A percentile compares a stretch with the other conserved stretches of the same genome.
These are phyloP conservation scores for Tinea semifulvella DNA, from an alignment of 2,888 invertebrate genomes.

Conservation along the genomic window DNA sequence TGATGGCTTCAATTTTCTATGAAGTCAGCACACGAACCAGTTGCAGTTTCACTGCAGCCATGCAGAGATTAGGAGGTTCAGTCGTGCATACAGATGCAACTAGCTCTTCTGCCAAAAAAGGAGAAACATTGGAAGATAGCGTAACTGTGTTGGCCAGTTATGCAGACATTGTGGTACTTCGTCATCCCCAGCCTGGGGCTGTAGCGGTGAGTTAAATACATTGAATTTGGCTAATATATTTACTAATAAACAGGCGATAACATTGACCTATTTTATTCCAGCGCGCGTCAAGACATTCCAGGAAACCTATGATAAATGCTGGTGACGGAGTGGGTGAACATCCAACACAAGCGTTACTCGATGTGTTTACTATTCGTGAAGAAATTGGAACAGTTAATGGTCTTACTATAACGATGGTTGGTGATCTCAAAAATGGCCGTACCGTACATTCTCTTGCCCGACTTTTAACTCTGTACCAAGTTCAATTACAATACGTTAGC, in stretches of 20 bases:
- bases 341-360: constrained; percentile 96
- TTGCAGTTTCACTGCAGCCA: constrained; percentile 96
- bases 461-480: constrained; percentile 92
- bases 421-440: constrained; percentile 96
- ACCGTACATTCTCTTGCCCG: constrained; percentile 98
- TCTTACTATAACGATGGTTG: constrained; percentile 96
- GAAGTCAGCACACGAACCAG: constrained; percentile 97
- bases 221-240: background rate
- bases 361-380: constrained; percentile 97
- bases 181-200: constrained; percentile 94
- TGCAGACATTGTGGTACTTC: constrained; percentile 90
- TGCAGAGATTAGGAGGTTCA: constrained; percentile 94
- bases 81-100: constrained; percentile 91
- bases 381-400: constrained; percentile 99
- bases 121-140: constrained; percentile 92
- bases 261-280: constrained; percentile 33
- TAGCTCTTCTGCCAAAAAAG: constrained; percentile 94
- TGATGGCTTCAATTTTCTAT: constrained; percentile 96
- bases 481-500: constrained; percentile 91
- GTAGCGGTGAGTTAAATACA: constrained; percentile 72
- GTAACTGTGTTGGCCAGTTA: constrained; percentile 91
- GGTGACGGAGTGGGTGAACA: constrained; percentile 98
- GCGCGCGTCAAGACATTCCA: constrained; percentile 83
- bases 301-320: constrained; percentile 95
- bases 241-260: too few relatives aligned